Base-by-base conservation (phyloP, 1,140 invertebrate species). In the Whitmania pigra region DNA sequence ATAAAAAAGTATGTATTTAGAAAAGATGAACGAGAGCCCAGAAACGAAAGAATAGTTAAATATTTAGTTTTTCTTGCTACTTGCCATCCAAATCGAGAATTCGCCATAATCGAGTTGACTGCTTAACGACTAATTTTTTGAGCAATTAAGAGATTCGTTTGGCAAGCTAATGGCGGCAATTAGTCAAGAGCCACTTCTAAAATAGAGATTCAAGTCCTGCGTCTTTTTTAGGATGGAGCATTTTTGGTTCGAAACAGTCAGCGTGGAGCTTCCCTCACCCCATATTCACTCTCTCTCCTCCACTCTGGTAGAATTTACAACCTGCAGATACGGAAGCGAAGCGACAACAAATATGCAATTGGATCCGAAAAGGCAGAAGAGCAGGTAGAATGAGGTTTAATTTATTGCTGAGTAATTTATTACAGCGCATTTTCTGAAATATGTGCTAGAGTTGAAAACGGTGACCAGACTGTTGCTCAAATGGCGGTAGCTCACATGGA, bases 351-450 rank as follows among this genome's bases (percentile, higher is more conserved):
- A 25, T 78, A 73, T 72, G 77, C 78, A 31, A 73, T 79, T n/a
- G 78, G 78, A 22, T 76, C 70, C 67, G 77, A 78, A 71, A 79
- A 79, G 67, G 43, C 69, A 13, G 77, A 73, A 75, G 78, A 79
- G 74, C 76, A 78, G 74, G 78, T 79, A n/a, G 11, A 4, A n/a
- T 63, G 11, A 15, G 7, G 29, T 63, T 31, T 11, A n/a, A n/a
- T n/a, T n/a, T n/a, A n/a, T n/a, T n/a, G n/a, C n/a, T n/a, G 9
- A 31, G 11, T 31, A 63, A 4, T 63, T 63, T 6, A 25, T 13
- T 63, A 63, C 57, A n/a, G n/a, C n/a, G n/a, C n/a, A 63, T 63
- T n/a, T 3, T 57, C 20, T 57, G 25, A 57, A n/a, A 57, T 57
- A 57, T 57, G 25, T 57, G 25, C 54, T n/a, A 9, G 20, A 57